A percentile compares a stretch with the other conserved stretches of the same genome.
Evolutionary conservation across 2,113 vertebrate genomes (phyloP).

Genomic region (Apistogramma diplotaenia): DNA sequence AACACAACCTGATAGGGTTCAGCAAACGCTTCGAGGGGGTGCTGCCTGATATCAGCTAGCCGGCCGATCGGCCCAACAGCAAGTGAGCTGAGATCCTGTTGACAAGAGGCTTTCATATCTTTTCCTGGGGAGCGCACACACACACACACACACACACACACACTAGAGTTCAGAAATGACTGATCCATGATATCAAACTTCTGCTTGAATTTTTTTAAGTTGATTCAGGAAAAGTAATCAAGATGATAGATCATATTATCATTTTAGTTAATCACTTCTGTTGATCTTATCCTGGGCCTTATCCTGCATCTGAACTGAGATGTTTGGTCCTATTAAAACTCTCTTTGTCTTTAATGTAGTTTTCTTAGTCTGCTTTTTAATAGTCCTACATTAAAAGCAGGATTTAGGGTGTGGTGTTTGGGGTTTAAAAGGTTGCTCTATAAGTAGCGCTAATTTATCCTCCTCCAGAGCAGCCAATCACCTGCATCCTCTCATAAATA

Average conservation of each 20-base stretch:
- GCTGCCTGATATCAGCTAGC: conserved; percentile 47
- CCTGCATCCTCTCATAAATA: not conserved
- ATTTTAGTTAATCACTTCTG: not conserved
- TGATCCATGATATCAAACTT: not conserved
- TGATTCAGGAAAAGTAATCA: not conserved
- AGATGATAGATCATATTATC: not conserved
- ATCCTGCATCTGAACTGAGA: not conserved
- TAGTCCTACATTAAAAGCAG: not conserved
- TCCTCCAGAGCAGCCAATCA: not conserved
- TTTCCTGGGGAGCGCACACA: not conserved
- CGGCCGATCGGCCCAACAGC: conserved; percentile 1
- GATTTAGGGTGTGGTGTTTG: not conserved
- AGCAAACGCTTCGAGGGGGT: conserved; percentile 22
- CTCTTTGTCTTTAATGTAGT: not conserved
- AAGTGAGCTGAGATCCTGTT: conserved; percentile 9
- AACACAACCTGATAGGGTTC: conserved; percentile 59
- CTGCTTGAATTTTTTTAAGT: not conserved
- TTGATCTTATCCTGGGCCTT: not conserved
- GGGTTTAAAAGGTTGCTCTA: not conserved
- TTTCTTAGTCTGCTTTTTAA: not conserved
- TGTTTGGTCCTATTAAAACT: not conserved
- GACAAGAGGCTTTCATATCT: conserved; percentile 50
- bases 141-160: no score
- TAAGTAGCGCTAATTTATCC: not conserved
- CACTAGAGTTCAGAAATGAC: not conserved